phyloP scores from a whole-genome alignment of 2,888 invertebrate genomes.

The Chydorus sphaericus region DNA sequence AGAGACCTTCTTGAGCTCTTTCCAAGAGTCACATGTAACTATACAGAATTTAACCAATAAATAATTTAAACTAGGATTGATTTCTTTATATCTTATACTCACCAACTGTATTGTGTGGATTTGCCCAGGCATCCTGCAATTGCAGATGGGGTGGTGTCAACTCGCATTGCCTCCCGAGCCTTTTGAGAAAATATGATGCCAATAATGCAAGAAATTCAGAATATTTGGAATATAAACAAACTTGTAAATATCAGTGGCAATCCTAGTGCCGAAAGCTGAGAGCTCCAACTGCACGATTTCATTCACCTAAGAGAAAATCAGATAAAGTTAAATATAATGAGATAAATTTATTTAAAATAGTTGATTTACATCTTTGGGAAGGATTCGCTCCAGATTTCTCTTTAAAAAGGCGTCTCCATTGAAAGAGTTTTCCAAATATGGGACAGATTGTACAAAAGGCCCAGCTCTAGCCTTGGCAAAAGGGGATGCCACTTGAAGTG shows the following conservation, averaged over 20 bases:
- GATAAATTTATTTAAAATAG: background rate
- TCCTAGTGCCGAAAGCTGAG: conserved; percentile 33
- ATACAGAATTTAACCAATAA: conserved; percentile 4
- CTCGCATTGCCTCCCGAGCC: conserved; percentile 33
- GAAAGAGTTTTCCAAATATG: conserved; percentile 30
- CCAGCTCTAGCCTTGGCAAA: conserved; percentile 22
- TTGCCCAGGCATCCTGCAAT: conserved; percentile 38
- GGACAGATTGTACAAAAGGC: conserved; percentile 28
- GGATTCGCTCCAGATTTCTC: conserved; percentile 26
- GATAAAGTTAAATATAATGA: background rate
- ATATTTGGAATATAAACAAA: too few species aligned
- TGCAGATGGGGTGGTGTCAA: conserved; percentile 32
- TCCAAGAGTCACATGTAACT: conserved; percentile 37
- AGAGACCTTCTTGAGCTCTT: conserved; percentile 33
- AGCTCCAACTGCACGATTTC: conserved; percentile 30
- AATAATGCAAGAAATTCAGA: too few species aligned
- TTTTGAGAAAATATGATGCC: conserved; percentile 21
- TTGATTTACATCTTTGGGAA: conserved; percentile 28
- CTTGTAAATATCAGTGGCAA: conserved; percentile 30
- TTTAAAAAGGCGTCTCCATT: conserved; percentile 27
- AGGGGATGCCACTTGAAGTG: too few species aligned
- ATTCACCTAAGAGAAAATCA: conserved; percentile 19
- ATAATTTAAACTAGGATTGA: background rate
- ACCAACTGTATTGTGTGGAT: conserved; percentile 32
- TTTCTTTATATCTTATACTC: background rate